A percentile compares a stretch with the other conserved stretches of the same genome.
Conservation (phyloP, 2,113 vertebrate species). For the Tetrax tetrax region DNA sequence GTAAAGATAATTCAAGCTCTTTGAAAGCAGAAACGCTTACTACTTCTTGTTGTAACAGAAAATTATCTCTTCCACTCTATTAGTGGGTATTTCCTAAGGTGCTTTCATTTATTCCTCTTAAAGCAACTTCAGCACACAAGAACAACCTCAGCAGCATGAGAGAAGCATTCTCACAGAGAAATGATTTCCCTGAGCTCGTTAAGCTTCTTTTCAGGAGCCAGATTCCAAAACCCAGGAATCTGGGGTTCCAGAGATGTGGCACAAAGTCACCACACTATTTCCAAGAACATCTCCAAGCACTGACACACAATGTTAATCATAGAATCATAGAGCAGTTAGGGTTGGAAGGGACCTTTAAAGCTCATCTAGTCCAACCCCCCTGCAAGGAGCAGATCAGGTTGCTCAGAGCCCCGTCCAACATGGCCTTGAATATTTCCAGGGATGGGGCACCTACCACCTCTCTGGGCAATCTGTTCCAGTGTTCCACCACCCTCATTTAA, state of each 20-base stretch:
- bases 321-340: too few species aligned
- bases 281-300: rapidly evolving
- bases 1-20: not conserved
- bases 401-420: too few species aligned
- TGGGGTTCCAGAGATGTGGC: not conserved
- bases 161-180: not conserved
- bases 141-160: not conserved
- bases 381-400: too few species aligned
- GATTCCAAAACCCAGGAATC: not conserved
- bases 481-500: too few species aligned
- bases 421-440: too few species aligned
- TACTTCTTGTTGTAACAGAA: not conserved
- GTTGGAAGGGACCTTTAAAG: too few species aligned
- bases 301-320: rapidly evolving
- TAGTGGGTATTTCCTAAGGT: not conserved
- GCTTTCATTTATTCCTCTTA: not conserved
- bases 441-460: too few species aligned
- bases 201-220: not conserved
- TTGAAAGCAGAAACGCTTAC: not conserved
- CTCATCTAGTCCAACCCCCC: too few species aligned
- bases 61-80: not conserved
- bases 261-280: not conserved
- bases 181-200: rapidly evolving
- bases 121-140: not conserved
- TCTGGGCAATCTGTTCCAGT: too few species aligned